Evolutionary conservation across 2,888 invertebrate species (phyloP), one percentile per base, ranked within the genome.

Genomic region (Heteromyza rotundicornis): DNA sequence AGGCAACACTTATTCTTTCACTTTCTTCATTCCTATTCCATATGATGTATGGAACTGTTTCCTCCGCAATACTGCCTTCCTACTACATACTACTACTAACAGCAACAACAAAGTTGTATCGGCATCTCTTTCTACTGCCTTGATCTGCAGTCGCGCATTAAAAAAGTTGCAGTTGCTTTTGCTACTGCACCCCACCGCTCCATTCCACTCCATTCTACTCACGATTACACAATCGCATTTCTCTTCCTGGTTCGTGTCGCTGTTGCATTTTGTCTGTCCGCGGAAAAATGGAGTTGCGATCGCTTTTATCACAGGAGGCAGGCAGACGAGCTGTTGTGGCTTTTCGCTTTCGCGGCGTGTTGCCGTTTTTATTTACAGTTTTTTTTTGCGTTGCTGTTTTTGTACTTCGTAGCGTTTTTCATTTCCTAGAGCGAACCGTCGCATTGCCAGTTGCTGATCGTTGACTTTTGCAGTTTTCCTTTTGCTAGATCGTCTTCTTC

Each of bases 201-300:
- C 10, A 27, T 10, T 27, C 27, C 10, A 27, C 40, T 40, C 17
- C 47, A 47, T 5, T 19, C 17, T 47, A 5, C 8, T 20, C 17
- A 66, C 74, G 77, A 76, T 76, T 76, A 76, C 73, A 71, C 74
- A 76, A 78, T 79, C 78, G 56, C 59, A 63, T 73, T 79, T 79
- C 77, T 76, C 80, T 80, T 79, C 80, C 79, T 80, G 80, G 80
- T 79, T 73, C 78, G 58, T 50, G 52, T 32, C 17, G 19, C 16
- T 16, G 32, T 27, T 24, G 51, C 22, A 5, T 14, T 14, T 10
- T 12, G 17, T 47, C 17, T 12, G n/a, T 47, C 10, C 20, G n/a
- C n/a, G n/a, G n/a, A n/a, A n/a, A n/a, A n/a, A n/a, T n/a, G n/a
- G n/a, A n/a, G 47, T 17, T 16, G 47, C 20, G 16, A 19, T 47